phyloP scores from a whole-genome alignment of 2,888 invertebrate species.

The Euclidia mi region DNA sequence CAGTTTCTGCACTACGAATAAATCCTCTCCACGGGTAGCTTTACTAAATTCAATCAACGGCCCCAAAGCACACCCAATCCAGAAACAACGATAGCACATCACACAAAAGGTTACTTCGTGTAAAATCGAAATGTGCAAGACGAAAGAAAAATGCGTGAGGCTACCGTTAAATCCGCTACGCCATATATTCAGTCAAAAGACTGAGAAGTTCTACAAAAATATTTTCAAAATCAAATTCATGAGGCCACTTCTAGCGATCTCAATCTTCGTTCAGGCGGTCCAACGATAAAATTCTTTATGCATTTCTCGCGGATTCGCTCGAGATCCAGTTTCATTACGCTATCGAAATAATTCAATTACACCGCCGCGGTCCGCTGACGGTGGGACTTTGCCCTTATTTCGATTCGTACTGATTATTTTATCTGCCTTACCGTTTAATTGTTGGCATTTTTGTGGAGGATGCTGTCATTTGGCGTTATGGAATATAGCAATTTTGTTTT shows the following conservation, averaged over 20 bases:
- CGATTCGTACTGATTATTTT: slow-evolving; percentile 54
- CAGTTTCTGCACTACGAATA: too few relatives aligned
- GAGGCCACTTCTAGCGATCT: slow-evolving; percentile 45
- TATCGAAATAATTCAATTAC: slow-evolving; percentile 87
- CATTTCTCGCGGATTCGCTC: slow-evolving; percentile 77
- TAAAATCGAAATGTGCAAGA: too few relatives aligned
- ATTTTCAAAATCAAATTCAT: background rate
- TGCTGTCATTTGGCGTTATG: too few relatives aligned
- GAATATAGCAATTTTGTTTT: too few relatives aligned
- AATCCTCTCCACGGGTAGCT: too few relatives aligned
- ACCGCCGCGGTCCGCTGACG: slow-evolving; percentile 46
- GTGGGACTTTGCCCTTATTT: slow-evolving; percentile 36
- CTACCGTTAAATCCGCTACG: too few relatives aligned
- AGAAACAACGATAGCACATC: too few relatives aligned
- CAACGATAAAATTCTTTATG: slow-evolving; percentile 81
- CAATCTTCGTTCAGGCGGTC: slow-evolving; percentile 46
- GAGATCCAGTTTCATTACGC: slow-evolving; percentile 84
- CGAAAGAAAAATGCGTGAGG: too few relatives aligned
- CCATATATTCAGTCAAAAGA: too few relatives aligned
- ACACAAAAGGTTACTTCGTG: too few relatives aligned
- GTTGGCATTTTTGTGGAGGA: background rate
- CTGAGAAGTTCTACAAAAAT: background rate
- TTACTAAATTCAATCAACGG: too few relatives aligned
- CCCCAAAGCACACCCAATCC: too few relatives aligned
- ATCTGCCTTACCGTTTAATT: slow-evolving; percentile 42